Percentiles rank a stretch among this genome's conserved stretches.
phyloP scores from a whole-genome alignment of 2,888 invertebrate genomes.

The Eristalinus sepulchralis region DNA sequence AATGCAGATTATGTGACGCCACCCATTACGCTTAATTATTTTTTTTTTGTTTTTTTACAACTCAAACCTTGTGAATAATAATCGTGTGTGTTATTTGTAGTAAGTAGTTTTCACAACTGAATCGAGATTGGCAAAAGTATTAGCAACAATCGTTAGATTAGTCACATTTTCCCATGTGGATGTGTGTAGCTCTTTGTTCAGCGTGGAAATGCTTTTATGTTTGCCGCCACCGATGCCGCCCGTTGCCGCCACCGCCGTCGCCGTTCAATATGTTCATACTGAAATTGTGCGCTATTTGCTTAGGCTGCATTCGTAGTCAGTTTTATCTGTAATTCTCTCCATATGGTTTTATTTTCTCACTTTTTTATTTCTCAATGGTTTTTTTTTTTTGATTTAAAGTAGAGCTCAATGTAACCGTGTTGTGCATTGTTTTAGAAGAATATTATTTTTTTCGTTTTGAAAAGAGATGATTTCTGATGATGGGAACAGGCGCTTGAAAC shows the following conservation, averaged over 20 bases:
- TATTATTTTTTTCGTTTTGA: too few relatives aligned
- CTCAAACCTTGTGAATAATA: constrained; percentile 6
- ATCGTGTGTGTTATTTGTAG: not conserved
- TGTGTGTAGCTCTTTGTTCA: constrained; percentile 16
- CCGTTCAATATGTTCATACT: constrained; percentile 44
- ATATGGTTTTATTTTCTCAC: constrained; percentile 1
- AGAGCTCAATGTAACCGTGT: too few relatives aligned
- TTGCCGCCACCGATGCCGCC: too few relatives aligned
- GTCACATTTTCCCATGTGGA: not conserved
- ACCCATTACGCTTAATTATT: not conserved
- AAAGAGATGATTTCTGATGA: too few relatives aligned
- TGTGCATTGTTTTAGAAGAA: too few relatives aligned
- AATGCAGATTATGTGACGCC: constrained; percentile 5
- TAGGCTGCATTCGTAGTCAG: constrained; percentile 9
- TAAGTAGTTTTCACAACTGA: constrained; percentile 15
- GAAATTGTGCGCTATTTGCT: constrained; percentile 50
- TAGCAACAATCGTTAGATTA: constrained; percentile 46
- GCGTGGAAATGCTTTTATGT: constrained; percentile 50
- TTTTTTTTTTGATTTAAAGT: not conserved
- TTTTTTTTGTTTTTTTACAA: not conserved
- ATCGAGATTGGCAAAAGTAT: constrained; percentile 55
- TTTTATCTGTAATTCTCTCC: constrained; percentile 27
- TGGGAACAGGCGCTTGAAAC: too few relatives aligned
- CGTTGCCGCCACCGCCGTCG: constrained; percentile 53
- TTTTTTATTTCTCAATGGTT: not conserved